These are phyloP conservation scores for Silurus asotus DNA, from an alignment of 2,113 vertebrate genomes.

Conservation along the genomic window DNA sequence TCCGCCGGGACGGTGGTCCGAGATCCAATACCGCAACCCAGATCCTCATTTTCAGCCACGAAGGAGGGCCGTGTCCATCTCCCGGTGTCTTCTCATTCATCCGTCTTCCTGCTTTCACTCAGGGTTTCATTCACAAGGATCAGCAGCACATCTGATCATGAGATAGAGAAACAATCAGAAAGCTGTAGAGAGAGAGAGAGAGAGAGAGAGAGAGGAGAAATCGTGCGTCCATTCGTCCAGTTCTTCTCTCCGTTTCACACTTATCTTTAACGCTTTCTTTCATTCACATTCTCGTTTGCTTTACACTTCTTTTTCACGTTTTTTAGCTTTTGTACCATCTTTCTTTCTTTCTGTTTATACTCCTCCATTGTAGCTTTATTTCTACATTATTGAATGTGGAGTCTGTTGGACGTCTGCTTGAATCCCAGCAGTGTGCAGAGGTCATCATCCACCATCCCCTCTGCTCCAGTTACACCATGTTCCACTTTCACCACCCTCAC, in stretches of 20 bases:
- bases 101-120: neutral
- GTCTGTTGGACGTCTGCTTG: too few relatives aligned
- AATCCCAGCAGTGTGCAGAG: neutral
- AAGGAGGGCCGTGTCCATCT: neutral
- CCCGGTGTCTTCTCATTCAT: conserved; percentile 7
- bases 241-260: too few relatives aligned
- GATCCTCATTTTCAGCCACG: neutral
- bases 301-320: neutral
- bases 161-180: neutral
- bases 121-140: neutral
- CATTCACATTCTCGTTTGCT: too few relatives aligned
- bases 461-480: neutral
- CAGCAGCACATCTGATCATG: neutral
- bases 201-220: neutral
- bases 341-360: neutral
- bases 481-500: conserved; percentile 28
- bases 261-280: too few relatives aligned
- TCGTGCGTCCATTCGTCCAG: neutral
- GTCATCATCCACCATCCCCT: neutral
- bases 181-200: neutral
- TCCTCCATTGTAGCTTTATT: neutral
- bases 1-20: neutral
- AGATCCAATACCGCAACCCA: neutral
- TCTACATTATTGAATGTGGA: too few relatives aligned
- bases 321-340: neutral